Evolutionary conservation across 2,113 vertebrate genomes (phyloP).

Genomic region (Tychaedon coryphoeus): DNA sequence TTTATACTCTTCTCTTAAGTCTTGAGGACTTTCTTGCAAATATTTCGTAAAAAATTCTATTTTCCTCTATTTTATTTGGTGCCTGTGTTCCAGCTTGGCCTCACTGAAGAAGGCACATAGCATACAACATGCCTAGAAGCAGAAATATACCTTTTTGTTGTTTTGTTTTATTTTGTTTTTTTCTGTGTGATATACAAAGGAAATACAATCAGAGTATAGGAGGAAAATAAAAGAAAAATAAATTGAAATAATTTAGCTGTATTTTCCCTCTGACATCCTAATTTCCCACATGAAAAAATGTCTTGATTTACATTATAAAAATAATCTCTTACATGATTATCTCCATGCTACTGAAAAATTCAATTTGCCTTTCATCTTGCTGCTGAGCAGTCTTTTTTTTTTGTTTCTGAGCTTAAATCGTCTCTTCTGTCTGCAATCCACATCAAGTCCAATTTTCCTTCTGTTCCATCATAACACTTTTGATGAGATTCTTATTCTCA

Average conservation of each 20-base stretch:
- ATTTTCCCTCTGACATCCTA: not conserved
- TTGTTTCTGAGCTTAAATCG: constrained; percentile 3
- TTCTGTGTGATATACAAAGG: not conserved
- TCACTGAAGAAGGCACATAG: not conserved
- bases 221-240: constrained; percentile 14
- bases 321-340: constrained; percentile 5
- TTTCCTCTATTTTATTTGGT: not conserved
- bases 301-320: not conserved
- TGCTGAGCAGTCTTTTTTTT: constrained; percentile 10
- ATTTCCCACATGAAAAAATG: not conserved
- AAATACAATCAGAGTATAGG: not conserved
- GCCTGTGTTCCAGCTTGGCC: not conserved
- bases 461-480: not conserved
- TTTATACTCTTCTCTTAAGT: not conserved
- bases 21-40: not conserved
- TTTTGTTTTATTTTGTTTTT: not conserved
- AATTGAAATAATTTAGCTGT: not conserved
- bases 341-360: constrained; percentile 18
- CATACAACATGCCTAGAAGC: not conserved
- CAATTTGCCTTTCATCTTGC: constrained; percentile 23
- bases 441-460: constrained; percentile 13
- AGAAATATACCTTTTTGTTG: not conserved
- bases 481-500: constrained; percentile 35
- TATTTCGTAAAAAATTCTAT: not conserved
- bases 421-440: not conserved